phyloP scores from a whole-genome alignment of 2,888 invertebrate species.

The Lepidonotus clava region DNA sequence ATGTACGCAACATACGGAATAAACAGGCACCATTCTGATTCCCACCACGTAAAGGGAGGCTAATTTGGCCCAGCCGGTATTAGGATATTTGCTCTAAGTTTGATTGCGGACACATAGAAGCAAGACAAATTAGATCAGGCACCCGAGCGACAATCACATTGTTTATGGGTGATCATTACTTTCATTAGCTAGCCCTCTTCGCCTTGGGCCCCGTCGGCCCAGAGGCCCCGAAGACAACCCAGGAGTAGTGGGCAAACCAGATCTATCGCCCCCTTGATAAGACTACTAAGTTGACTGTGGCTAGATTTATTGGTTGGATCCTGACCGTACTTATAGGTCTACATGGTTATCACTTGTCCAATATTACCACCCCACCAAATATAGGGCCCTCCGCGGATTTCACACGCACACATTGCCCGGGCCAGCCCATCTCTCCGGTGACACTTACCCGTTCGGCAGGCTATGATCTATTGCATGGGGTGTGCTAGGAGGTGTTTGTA shows the following conservation, averaged over 20 bases:
- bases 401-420: background rate
- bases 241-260: background rate
- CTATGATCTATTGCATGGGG: background rate
- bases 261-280: constrained; percentile 36
- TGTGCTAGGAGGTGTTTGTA: constrained; percentile 26
- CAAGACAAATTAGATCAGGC: constrained; percentile 10
- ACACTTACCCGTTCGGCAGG: background rate
- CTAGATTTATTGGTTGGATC: constrained; percentile 13
- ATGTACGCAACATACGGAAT: background rate
- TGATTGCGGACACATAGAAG: background rate
- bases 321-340: constrained; percentile 24
- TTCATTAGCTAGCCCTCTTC: constrained; percentile 9
- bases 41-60: background rate
- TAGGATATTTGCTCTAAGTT: background rate
- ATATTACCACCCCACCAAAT: constrained; percentile 12
- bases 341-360: constrained; percentile 29
- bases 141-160: constrained; percentile 24
- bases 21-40: background rate
- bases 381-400: constrained; percentile 6
- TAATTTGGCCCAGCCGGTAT: constrained; percentile 15
- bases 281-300: constrained; percentile 37
- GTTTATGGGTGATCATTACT: constrained; percentile 34
- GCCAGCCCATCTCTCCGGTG: background rate
- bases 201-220: background rate
- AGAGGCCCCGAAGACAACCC: background rate